Percentiles rank a stretch among this genome's conserved stretches.
Conservation (phyloP, 2,113 vertebrate genomes). For the Genyomyrus donnyi region DNA sequence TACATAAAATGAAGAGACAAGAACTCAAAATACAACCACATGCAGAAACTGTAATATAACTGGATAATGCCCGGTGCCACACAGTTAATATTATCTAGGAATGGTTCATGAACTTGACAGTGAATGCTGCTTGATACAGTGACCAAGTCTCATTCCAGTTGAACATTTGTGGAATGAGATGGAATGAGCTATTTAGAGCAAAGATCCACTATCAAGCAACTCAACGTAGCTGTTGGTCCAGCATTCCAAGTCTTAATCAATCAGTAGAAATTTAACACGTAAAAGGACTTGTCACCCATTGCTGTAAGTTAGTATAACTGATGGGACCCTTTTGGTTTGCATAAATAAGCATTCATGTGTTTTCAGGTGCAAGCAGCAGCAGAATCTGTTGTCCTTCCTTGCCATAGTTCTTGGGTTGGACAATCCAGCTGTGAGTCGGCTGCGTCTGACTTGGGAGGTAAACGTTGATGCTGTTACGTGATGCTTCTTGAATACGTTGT, state of each 20-base stretch:
- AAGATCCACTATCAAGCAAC: background rate
- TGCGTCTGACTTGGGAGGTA: constrained; percentile 94
- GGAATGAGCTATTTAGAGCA: background rate
- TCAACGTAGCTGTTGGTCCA: background rate
- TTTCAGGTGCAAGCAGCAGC: constrained; percentile 89
- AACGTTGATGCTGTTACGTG: constrained; percentile 5
- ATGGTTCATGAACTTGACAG: background rate
- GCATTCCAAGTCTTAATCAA: background rate
- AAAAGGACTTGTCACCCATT: background rate
- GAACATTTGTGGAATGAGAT: background rate
- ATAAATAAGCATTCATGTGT: background rate
- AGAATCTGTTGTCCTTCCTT: constrained; percentile 91
- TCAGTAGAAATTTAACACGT: background rate
- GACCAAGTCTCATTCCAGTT: background rate
- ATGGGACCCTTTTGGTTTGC: background rate
- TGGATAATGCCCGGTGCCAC: background rate
- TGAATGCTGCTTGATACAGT: background rate
- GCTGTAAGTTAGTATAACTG: background rate
- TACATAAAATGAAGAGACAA: background rate
- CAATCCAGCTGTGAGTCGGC: constrained; percentile 81
- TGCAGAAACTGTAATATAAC: background rate
- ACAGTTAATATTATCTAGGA: background rate
- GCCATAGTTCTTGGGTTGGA: constrained; percentile 86
- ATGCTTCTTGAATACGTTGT: background rate
- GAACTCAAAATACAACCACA: background rate